Percentiles rank a stretch among this genome's conserved stretches.
phyloP scores from a whole-genome alignment of 2,888 invertebrate species.

The Tuberolachnus salignus region DNA sequence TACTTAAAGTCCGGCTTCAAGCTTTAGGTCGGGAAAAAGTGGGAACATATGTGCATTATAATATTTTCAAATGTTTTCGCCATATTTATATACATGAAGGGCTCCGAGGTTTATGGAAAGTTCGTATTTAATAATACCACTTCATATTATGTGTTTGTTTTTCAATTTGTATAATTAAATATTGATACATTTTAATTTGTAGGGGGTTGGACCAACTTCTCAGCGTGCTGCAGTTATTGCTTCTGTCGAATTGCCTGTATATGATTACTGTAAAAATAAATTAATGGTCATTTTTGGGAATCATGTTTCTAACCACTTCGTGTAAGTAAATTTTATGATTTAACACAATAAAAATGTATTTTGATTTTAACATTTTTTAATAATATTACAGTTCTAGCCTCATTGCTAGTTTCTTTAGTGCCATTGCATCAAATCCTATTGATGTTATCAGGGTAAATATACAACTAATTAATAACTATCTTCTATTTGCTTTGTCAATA shows the following conservation, averaged over 20 bases:
- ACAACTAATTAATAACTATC: too few species aligned
- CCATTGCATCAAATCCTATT: conserved; percentile 90
- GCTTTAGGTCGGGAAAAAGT: conserved; percentile 64
- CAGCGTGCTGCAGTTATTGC: conserved; percentile 93
- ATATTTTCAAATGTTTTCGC: conserved; percentile 77
- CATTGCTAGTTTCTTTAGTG: conserved; percentile 89
- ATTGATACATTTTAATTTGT: neutral
- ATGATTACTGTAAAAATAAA: conserved; percentile 85
- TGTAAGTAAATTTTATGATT: conserved; percentile 67
- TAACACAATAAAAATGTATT: too few species aligned
- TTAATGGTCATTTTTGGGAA: conserved; percentile 76
- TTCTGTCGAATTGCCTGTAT: conserved; percentile 91
- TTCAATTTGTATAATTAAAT: too few species aligned
- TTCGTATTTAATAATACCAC: conserved; percentile 60
- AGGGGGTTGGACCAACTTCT: conserved; percentile 91
- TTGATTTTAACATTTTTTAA: conserved; percentile 9
- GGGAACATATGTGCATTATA: conserved; percentile 61
- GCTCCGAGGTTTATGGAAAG: conserved; percentile 83
- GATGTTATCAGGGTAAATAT: conserved; percentile 76
- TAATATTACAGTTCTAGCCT: conserved; percentile 77
- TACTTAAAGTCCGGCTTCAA: conserved; percentile 95
- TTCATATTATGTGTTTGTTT: neutral
- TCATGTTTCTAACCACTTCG: conserved; percentile 82
- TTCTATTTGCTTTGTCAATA: too few species aligned
- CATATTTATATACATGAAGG: conserved; percentile 87